Percentiles rank a stretch among this genome's conserved stretches.
These are phyloP conservation scores for Luscinia megarhynchos DNA, from an alignment of 2,797 vertebrate genomes.

Conservation along the genomic window DNA sequence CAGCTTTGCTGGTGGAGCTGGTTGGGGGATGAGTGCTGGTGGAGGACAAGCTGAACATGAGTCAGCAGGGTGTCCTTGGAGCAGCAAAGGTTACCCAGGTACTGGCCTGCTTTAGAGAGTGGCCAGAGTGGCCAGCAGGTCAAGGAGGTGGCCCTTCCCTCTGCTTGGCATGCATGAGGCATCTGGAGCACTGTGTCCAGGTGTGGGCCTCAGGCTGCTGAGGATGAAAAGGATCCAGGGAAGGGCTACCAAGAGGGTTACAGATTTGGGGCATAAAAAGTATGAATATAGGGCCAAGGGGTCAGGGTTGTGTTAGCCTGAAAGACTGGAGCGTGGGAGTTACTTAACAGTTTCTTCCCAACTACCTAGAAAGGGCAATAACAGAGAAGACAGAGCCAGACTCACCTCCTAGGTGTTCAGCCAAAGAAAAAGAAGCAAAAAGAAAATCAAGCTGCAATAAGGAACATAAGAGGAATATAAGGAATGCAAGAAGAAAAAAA, in stretches of 20 bases:
- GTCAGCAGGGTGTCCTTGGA: neutral
- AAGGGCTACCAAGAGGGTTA: neutral
- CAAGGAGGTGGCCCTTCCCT: neutral
- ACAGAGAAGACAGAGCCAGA: neutral
- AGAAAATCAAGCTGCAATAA: neutral
- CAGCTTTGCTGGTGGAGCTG: conserved; percentile 51
- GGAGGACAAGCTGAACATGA: neutral
- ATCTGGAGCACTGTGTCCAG: neutral
- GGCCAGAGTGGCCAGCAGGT: neutral
- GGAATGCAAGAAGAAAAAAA: neutral
- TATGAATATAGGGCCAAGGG: neutral
- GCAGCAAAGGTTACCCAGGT: neutral
- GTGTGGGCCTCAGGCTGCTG: neutral
- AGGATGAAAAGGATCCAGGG: neutral
- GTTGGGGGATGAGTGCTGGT: neutral
- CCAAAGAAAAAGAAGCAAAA: neutral
- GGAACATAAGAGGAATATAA: neutral
- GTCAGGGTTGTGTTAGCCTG: neutral
- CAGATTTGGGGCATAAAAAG: neutral
- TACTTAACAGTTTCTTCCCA: neutral
- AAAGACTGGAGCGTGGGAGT: fast-evolving
- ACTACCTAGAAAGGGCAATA: neutral
- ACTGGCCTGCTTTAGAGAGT: neutral
- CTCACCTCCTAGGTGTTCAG: neutral
- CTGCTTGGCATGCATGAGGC: neutral